phyloP scores from a whole-genome alignment of 2,797 vertebrate species.

The Tarsius wallacei region DNA sequence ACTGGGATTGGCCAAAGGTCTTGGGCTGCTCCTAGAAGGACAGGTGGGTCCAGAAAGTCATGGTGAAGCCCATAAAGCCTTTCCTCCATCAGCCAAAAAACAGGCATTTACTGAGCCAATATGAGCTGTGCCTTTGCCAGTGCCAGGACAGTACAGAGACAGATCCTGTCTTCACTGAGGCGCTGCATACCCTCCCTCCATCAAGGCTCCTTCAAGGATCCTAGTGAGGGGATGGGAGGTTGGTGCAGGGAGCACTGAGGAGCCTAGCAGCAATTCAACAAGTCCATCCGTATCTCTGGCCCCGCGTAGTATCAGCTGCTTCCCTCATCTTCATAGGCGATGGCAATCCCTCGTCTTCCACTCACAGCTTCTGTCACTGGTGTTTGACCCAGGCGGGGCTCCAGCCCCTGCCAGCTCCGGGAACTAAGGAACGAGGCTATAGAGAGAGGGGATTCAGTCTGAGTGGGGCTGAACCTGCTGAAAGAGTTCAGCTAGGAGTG shows the following conservation, averaged over 20 bases:
- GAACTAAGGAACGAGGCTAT: constrained; percentile 95
- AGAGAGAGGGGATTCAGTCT: constrained; percentile 51
- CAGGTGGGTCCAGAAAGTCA: neutral
- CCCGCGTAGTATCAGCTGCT: constrained; percentile 68
- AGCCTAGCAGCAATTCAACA: neutral
- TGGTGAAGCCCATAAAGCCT: neutral
- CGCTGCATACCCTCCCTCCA: neutral
- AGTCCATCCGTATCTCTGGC: neutral
- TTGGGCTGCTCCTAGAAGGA: neutral
- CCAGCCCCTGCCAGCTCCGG: constrained; percentile 96
- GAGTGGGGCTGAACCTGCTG: neutral
- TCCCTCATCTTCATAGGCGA: constrained; percentile 96
- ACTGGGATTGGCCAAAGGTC: neutral
- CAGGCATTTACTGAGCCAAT: neutral
- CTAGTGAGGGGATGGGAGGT: neutral
- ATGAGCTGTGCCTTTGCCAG: neutral
- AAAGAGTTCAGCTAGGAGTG: neutral
- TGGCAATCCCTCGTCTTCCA: constrained; percentile 96
- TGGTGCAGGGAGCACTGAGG: neutral
- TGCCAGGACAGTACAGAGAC: neutral
- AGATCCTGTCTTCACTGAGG: neutral
- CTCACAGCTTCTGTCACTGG: constrained; percentile 93
- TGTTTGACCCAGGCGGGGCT: constrained; percentile 95
- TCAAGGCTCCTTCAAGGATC: constrained; percentile 4
- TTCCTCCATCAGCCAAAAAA: neutral